Conservation (phyloP, 2,797 vertebrate genomes). For the Anableps anableps region DNA sequence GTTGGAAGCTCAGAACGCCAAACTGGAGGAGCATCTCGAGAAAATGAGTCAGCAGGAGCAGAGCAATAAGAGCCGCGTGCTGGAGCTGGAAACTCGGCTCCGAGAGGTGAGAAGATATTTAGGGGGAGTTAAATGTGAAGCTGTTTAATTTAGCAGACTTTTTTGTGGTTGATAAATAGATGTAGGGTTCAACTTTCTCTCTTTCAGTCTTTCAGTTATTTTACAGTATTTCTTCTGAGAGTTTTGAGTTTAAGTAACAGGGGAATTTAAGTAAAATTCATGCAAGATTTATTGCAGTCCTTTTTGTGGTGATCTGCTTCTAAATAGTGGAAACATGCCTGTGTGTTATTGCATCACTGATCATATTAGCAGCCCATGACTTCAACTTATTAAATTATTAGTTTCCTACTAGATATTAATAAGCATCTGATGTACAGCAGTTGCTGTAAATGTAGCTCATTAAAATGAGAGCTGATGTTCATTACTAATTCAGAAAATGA, state of each 20-base stretch:
- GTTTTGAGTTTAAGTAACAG: not conserved
- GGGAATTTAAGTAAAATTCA: not conserved
- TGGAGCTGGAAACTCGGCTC: constrained; percentile 80
- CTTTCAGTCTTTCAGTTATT: not conserved
- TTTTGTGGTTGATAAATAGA: not conserved
- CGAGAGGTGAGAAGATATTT: constrained; percentile 73
- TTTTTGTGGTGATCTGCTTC: constrained; percentile 5
- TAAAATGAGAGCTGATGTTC: not conserved
- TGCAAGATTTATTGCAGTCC: not conserved
- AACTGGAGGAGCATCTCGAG: constrained; percentile 96
- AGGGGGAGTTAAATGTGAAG: not conserved
- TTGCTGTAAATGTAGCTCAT: not conserved
- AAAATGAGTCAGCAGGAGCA: constrained; percentile 97
- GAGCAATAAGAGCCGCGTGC: constrained; percentile 88
- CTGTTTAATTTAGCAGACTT: not conserved
- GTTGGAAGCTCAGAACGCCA: constrained; percentile 89
- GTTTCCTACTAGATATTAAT: not conserved
- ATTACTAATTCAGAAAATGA: constrained; percentile 2
- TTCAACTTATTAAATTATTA: not conserved
- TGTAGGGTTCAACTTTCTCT: not conserved
- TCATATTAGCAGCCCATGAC: not conserved
- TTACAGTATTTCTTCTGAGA: not conserved
- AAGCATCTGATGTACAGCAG: not conserved
- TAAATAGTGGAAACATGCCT: constrained; percentile 5
- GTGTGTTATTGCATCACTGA: constrained; percentile 8